phyloP scores from a whole-genome alignment of 2,797 vertebrate genomes.

The Halcyon smyrnensis region DNA sequence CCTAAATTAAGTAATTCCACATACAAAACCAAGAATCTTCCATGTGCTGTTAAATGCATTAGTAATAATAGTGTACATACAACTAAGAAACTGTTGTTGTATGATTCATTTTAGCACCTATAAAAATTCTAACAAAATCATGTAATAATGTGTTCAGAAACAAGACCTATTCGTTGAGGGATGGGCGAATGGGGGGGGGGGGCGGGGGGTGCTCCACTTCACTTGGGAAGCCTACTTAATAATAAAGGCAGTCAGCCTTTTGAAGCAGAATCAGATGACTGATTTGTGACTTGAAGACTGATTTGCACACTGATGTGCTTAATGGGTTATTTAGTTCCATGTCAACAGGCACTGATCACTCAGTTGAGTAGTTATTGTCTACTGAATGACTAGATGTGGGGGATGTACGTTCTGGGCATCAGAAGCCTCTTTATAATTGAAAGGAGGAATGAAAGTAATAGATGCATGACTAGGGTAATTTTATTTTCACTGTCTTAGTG shows the following conservation, averaged over 20 bases:
- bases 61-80: background rate
- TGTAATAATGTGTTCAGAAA: background rate
- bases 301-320: background rate
- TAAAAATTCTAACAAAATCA: background rate
- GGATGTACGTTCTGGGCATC: background rate
- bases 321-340: conserved; percentile 1
- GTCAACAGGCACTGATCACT: background rate
- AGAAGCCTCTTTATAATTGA: background rate
- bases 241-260: background rate
- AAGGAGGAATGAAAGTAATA: background rate
- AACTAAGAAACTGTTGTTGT: background rate
- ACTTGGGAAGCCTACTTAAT: background rate
- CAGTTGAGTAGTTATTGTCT: background rate
- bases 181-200: too few relatives aligned
- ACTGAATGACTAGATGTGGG: background rate
- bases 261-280: background rate
- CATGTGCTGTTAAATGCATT: background rate
- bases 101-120: background rate
- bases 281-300: background rate
- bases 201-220: background rate
- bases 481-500: background rate
- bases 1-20: background rate
- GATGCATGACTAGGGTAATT: background rate
- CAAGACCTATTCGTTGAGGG: background rate
- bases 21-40: background rate